Base-by-base conservation (phyloP, 2,888 invertebrate genomes). In the Leptodirus hochenwartii region DNA sequence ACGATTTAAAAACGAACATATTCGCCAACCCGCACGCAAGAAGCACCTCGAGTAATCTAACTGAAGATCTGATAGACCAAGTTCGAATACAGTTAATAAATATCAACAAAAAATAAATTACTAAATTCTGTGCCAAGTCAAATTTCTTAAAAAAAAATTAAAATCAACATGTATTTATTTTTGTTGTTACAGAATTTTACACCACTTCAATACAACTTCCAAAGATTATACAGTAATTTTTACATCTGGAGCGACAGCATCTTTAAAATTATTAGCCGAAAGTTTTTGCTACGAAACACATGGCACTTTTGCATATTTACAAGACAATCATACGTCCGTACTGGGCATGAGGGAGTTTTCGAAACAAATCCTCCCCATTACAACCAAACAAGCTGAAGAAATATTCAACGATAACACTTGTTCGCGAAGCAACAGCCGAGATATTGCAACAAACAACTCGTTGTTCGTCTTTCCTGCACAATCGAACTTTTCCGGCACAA, bases 311-410 rank as follows among this genome's bases (percentile, higher is more conserved):
- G 66, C 71, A 5, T 87, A 90, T 50, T 60, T 82, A 30, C 68
- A 76, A 48, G 91, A 95, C 51, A 93, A 85, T 49, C 96, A 96
- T 50, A 95, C 95, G 1, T 95, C 95, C 2, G 88, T 91, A 1
- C 60, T 95, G 34, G 95, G 96, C 8, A 76, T 95, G 69, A 63
- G 95, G 47, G 81, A 79, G 51, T 47, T 79, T 30, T 75, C 78
- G 2, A 44, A 52, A 35, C 53, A 65, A 30, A 50, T 70, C 11
- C 54, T 59, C 34, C 66, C 69, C 35, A 53, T 82, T 22, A 57
- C 61, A 17, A 66, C 66, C 40, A 52, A 66, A 14, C 61, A 71
- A 34, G 63, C 75, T 25, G 50, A 70, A 33, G 43, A 55, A 15
- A 49, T 37, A 26, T 37, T 40, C 22, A 36, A 29, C 43, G 27